These are phyloP conservation scores for Lepilemur ruficaudatus DNA, from an alignment of 2,797 vertebrate species.

Conservation along the genomic window DNA sequence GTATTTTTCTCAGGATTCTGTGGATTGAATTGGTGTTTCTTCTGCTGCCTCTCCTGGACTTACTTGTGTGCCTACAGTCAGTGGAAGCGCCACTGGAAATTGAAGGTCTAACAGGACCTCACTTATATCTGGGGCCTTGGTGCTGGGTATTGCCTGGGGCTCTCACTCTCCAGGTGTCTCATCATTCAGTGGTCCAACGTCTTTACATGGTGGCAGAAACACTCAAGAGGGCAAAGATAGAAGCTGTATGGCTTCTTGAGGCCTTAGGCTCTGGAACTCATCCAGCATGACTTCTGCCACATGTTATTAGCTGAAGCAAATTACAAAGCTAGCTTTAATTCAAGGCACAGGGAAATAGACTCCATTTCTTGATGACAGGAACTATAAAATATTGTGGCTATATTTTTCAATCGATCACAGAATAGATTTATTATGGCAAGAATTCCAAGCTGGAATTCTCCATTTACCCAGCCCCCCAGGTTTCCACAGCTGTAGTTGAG, in stretches of 20 bases:
- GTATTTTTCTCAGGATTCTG: background rate
- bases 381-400: background rate
- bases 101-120: background rate
- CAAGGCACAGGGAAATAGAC: background rate
- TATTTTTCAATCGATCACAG: background rate
- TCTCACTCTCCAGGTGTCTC: background rate
- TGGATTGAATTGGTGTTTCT: background rate
- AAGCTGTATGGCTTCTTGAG: background rate
- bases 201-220: background rate
- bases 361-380: background rate
- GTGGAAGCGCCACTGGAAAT: background rate
- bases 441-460: slow-evolving; percentile 79
- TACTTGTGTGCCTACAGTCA: background rate
- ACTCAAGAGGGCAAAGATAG: background rate
- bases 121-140: background rate
- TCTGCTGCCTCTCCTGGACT: background rate
- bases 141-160: background rate
- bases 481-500: slow-evolving; percentile 84
- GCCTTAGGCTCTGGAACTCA: background rate
- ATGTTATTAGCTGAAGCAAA: background rate
- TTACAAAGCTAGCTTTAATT: background rate
- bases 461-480: slow-evolving; percentile 74
- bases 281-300: background rate
- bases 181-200: background rate
- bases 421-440: slow-evolving; percentile 81